These are phyloP conservation scores for Yponomeuta plumbellus DNA, from an alignment of 2,888 invertebrate species.

Conservation along the genomic window DNA sequence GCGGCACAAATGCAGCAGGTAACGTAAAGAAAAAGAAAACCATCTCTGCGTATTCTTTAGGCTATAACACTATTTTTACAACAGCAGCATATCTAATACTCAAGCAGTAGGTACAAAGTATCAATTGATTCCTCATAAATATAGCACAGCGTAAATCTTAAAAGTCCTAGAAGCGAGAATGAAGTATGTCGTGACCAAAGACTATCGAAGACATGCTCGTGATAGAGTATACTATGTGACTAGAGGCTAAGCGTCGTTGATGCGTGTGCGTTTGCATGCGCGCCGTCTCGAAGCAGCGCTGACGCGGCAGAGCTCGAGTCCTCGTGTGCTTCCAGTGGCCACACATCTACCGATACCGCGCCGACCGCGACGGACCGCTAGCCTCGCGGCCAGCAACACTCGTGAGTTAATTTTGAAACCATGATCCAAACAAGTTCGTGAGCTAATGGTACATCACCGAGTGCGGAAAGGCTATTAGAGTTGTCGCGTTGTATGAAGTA, in stretches of 20 bases:
- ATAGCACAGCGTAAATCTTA: slow-evolving; percentile 52
- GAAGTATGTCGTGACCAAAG: slow-evolving; percentile 44
- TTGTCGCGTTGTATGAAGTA: slow-evolving; percentile 62
- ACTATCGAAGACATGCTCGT: slow-evolving; percentile 14
- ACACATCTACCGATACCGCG: slow-evolving; percentile 30
- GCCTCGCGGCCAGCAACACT: slow-evolving; percentile 21
- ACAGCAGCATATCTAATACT: slow-evolving; percentile 4
- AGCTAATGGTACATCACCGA: slow-evolving; percentile 51
- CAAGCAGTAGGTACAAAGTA: slow-evolving; percentile 4
- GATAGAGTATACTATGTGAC: slow-evolving; percentile 5
- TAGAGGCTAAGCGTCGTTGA: slow-evolving; percentile 40
- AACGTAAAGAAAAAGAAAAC: not conserved
- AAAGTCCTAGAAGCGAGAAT: slow-evolving; percentile 55
- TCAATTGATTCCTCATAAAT: slow-evolving; percentile 26
- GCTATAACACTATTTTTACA: slow-evolving; percentile 12
- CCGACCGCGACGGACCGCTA: slow-evolving; percentile 13
- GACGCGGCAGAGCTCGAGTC: slow-evolving; percentile 23
- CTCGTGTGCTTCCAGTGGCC: slow-evolving; percentile 74
- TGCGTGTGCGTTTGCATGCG: slow-evolving; percentile 33
- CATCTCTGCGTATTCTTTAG: slow-evolving; percentile 2
- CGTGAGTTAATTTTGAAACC: slow-evolving; percentile 31
- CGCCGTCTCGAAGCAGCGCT: slow-evolving; percentile 24
- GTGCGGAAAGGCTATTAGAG: slow-evolving; percentile 67
- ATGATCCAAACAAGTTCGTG: slow-evolving; percentile 45
- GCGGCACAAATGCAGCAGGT: slow-evolving; percentile 1